Evolutionary conservation across 2,797 vertebrate genomes (phyloP).

Genomic region (Nyctalus aviator): DNA sequence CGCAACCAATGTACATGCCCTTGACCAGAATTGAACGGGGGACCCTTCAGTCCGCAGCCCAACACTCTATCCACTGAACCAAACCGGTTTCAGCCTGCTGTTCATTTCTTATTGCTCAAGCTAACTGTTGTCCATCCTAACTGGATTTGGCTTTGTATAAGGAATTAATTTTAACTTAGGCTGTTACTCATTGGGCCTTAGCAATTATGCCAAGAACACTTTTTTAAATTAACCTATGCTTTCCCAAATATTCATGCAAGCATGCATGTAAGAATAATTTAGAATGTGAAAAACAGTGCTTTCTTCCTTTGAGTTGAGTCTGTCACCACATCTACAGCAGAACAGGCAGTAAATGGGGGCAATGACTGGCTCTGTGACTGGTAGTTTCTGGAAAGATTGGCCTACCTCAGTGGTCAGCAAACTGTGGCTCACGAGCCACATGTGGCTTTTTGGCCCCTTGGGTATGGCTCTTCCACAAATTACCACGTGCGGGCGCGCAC

Average conservation of each 20-base stretch:
- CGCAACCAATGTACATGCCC: too few relatives aligned
- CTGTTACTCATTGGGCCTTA: constrained; percentile 29
- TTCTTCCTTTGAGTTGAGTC: neutral
- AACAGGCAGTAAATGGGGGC: neutral
- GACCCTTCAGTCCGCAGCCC: too few relatives aligned
- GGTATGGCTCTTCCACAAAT: too few relatives aligned
- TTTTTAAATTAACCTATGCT: constrained; percentile 51
- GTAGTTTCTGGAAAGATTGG: neutral
- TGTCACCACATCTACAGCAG: neutral
- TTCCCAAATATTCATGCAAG: neutral
- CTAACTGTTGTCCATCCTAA: constrained; percentile 57
- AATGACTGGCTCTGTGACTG: neutral
- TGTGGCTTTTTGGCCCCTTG: too few relatives aligned
- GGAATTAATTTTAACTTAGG: constrained; percentile 14
- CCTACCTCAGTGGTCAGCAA: neutral
- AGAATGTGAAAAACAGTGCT: neutral
- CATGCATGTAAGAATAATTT: constrained; percentile 21
- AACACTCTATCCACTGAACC: too few relatives aligned
- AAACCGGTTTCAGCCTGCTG: neutral
- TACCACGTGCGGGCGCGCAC: too few relatives aligned
- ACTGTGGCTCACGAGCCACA: too few relatives aligned
- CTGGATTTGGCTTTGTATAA: constrained; percentile 35
- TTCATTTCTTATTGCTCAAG: constrained; percentile 66
- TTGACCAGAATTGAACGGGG: too few relatives aligned
- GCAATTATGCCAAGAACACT: constrained; percentile 3